Evolutionary conservation across 2,888 invertebrate genomes (phyloP), one percentile per base, ranked within the genome.

Genomic region (Clitarchus hookeri): DNA sequence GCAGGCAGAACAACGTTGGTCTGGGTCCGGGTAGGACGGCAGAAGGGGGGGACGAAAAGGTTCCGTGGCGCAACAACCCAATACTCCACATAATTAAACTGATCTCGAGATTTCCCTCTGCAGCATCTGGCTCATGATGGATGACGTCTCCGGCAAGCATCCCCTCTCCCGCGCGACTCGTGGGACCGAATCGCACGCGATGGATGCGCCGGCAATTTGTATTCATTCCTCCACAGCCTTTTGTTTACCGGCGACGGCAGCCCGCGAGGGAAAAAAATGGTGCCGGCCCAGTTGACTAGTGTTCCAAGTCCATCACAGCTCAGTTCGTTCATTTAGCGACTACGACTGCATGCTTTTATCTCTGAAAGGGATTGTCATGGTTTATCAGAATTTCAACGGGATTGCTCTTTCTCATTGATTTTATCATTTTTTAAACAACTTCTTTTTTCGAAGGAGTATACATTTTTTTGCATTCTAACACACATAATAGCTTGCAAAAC

Each of bases 51-150:
- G 8, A 23, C 23, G 65, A 19, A 23, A 65, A 65, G 16, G 65
- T 11, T 65, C n/a, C 65, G 65, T n/a, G 23, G n/a, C n/a, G 65
- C 65, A 65, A 65, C 65, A 65, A 65, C 65, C 65, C 65, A 65
- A 65, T 65, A 65, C 65, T 65, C 65, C 65, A 65, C 65, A 65
- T 65, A 65, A 65, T 65, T 65, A 65, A 65, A 65, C 65, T 65
- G 65, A 65, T 65, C 65, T 65, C 65, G 65, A 65, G 65, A 65
- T 65, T n/a, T n/a, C 65, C 65, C 53, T 23, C 65, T n/a, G 65
- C 65, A 65, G 65, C 65, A n/a, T 65, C 65, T n/a, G 65, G 23
- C 65, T n/a, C 65, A n/a, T 65, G 65, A 65, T 65, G 65, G 65
- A 65, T 65, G 65, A 65, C 16, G 23, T 65, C 65, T 65, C 65